Conservation (phyloP, 2,888 invertebrate species). For the Trissolcus japonicus region DNA sequence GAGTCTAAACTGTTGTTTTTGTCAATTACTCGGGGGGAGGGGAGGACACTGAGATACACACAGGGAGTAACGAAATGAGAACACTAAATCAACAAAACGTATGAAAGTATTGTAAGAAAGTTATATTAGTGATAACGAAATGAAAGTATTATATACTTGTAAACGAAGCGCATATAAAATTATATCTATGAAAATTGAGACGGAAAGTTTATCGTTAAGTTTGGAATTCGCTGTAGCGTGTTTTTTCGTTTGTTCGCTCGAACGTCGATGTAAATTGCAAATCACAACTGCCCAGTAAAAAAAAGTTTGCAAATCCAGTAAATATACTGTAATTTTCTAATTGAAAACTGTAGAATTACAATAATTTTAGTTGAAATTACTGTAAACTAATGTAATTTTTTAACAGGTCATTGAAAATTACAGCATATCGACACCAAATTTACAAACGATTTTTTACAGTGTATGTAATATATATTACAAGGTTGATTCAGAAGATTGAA, state of each 20-base stretch:
- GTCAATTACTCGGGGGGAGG: slow-evolving; percentile 32
- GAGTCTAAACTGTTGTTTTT: slow-evolving; percentile 16
- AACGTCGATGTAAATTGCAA: slow-evolving; percentile 27
- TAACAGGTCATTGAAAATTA: too few species aligned
- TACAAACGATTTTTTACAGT: too few species aligned
- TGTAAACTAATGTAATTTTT: too few species aligned
- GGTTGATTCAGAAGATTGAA: too few species aligned
- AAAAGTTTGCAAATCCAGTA: too few species aligned
- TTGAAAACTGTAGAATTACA: too few species aligned
- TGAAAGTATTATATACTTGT: slow-evolving; percentile 49
- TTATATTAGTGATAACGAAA: slow-evolving; percentile 53
- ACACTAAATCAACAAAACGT: slow-evolving; percentile 51
- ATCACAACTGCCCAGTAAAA: neutral
- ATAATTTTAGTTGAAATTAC: too few species aligned
- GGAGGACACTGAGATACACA: slow-evolving; percentile 14
- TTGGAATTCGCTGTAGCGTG: slow-evolving; percentile 40
- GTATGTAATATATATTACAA: too few species aligned
- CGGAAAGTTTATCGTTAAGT: slow-evolving; percentile 44
- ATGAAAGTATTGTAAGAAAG: slow-evolving; percentile 71
- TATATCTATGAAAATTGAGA: slow-evolving; percentile 33
- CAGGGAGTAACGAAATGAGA: slow-evolving; percentile 13
- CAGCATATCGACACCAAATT: too few species aligned
- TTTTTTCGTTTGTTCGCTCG: slow-evolving; percentile 30
- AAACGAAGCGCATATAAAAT: slow-evolving; percentile 27
- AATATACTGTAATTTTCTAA: too few species aligned